Conservation (phyloP, 2,888 invertebrate genomes). For the Parapristionchus giblindavisi region DNA sequence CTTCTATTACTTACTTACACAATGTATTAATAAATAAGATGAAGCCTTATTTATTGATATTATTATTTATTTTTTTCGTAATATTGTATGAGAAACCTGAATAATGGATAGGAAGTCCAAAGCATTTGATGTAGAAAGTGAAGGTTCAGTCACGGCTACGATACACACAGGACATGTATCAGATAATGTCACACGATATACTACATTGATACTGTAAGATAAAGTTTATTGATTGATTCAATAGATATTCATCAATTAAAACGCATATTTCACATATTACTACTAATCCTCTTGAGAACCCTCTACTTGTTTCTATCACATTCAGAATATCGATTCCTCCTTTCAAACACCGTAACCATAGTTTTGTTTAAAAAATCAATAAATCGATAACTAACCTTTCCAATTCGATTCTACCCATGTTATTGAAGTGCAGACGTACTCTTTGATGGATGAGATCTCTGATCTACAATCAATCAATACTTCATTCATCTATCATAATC, state of each 20-base stretch:
- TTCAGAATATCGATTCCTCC: no score
- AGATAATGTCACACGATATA: conserved; percentile 17
- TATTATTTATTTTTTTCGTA: not conserved
- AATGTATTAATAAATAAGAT: no score
- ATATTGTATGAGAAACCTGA: not conserved
- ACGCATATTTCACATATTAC: no score
- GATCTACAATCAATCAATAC: not conserved
- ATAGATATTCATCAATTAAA: no score
- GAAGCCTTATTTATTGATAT: not conserved
- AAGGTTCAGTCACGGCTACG: conserved; percentile 7
- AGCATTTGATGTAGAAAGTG: conserved; percentile 5
- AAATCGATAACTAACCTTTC: conserved; percentile 34
- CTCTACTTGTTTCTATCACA: not conserved
- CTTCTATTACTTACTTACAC: no score
- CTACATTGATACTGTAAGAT: not conserved
- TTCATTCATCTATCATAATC: no score
- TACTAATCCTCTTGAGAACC: no score
- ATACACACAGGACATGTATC: conserved; percentile 27
- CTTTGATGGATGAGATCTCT: conserved; percentile 24
- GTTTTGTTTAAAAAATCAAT: no score
- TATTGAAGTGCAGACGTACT: conserved; percentile 37
- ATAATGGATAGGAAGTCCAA: conserved; percentile 24
- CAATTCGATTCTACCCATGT: conserved; percentile 27
- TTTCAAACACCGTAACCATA: no score
- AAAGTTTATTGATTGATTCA: not conserved